Base-by-base conservation (phyloP, 2,888 invertebrate genomes). In the Platycheirus albimanus region DNA sequence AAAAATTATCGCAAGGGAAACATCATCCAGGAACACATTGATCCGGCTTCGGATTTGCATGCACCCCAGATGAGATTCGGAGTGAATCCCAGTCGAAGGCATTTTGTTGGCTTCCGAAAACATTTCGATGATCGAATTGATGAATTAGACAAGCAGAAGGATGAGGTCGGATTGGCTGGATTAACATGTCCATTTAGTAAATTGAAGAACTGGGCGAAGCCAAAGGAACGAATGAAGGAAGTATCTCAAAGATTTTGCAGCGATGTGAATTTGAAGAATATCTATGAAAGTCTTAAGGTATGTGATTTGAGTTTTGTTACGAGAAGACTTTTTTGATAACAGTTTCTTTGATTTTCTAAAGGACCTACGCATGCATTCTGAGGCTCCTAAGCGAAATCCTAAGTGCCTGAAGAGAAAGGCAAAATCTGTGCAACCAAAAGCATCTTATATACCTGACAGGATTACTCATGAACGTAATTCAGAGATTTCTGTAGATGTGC, bases 21-120 rank as follows among this genome's bases (percentile, higher is more conserved):
- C 81, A 90, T 93, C 0, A 89, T 92, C 17, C 89, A 91, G 0
- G 92, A 92, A 0, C 91, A 94, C 13, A 90, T 89, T 0, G 92
- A 94, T 85, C 93, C 92, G 38, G 91, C 93, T 24, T 94, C 94
- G 0, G 93, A 94, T 83, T 87, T 94, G 24, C 93, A 94, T 88
- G 94, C 93, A 0, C 94, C 95, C 0, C 89, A 93, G 30, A 92
- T 93, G 58, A 89, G 94, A 33, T 92, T 94, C 87, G 95, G 95
- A 0, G 93, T 93, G 86, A 93, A 94, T 92, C 94, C 94, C 0
- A 92, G 93, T 78, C 92, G 93, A 51, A 91, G 93, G 84, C 94
- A 94, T 85, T 93, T 88, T 63, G 84, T 86, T 2, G 87, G 88
- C 0, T 87, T 86, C 2, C 86, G 85, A 0, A 88, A 87, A 28